Percentiles rank a stretch among this genome's conserved stretches.
phyloP scores from a whole-genome alignment of 2,888 invertebrate species.

The Polydrusus pterygomalis region DNA sequence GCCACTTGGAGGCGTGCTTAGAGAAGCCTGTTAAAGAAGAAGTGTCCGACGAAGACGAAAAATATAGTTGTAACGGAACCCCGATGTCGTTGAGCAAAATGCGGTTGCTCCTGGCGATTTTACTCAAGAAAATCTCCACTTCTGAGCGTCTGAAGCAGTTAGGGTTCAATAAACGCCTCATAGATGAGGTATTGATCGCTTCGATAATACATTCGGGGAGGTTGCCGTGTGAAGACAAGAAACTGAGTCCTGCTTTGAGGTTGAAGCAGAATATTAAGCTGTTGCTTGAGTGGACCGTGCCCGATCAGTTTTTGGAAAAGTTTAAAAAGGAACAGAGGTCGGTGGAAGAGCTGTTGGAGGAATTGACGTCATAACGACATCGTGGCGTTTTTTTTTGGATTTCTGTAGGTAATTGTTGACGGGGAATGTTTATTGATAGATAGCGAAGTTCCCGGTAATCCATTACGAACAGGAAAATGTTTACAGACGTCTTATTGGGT shows the following conservation, averaged over 20 bases:
- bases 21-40: constrained; percentile 65
- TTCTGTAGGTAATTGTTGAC: too few species aligned
- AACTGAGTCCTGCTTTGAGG: constrained; percentile 77
- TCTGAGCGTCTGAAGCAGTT: constrained; percentile 84
- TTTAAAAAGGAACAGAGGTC: constrained; percentile 84
- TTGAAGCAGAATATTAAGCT: constrained; percentile 85
- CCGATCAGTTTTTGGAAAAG: constrained; percentile 84
- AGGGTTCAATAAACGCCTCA: constrained; percentile 83
- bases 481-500: background rate
- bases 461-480: too few species aligned
- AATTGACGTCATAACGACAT: constrained; percentile 76
- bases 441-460: too few species aligned
- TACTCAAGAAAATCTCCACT: constrained; percentile 89
- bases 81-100: constrained; percentile 83
- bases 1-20: constrained; percentile 73
- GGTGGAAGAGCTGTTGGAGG: constrained; percentile 86
- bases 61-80: constrained; percentile 68
- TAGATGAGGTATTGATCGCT: constrained; percentile 87
- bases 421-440: too few species aligned
- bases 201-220: constrained; percentile 85
- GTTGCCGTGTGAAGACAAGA: constrained; percentile 77
- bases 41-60: constrained; percentile 61
- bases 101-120: constrained; percentile 85
- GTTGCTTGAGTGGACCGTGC: constrained; percentile 87
- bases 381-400: background rate